A percentile compares a stretch with the other conserved stretches of the same genome.
phyloP scores from a whole-genome alignment of 2,888 invertebrate species.

The Bhutanitis thaidina region DNA sequence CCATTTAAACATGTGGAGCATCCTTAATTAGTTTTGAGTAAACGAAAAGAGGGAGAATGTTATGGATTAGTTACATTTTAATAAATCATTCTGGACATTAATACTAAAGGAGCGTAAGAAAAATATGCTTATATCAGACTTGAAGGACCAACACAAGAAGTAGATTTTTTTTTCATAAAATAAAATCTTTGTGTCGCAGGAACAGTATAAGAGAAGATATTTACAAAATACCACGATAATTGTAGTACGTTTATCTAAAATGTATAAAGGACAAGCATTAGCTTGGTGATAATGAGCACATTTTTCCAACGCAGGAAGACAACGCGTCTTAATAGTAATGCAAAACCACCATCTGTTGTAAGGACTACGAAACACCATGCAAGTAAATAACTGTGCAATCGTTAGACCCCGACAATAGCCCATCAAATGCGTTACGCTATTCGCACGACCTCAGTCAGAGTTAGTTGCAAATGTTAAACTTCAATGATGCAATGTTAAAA shows the following conservation, averaged over 20 bases:
- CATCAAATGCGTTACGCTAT: conserved; percentile 27
- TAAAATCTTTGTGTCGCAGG: not conserved
- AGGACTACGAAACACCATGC: conserved; percentile 70
- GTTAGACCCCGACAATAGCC: conserved; percentile 48
- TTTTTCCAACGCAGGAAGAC: conserved; percentile 48
- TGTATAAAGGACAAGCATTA: not conserved
- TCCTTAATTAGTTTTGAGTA: conserved; percentile 79
- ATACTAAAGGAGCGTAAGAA: conserved; percentile 45
- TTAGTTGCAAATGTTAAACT: conserved; percentile 59
- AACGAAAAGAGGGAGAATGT: conserved; percentile 78
- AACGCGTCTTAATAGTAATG: conserved; percentile 42
- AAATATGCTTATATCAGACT: conserved; percentile 40
- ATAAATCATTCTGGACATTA: conserved; percentile 49
- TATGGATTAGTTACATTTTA: conserved; percentile 77
- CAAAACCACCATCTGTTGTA: conserved; percentile 63
- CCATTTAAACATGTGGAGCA: conserved; percentile 76
- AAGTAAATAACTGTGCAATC: conserved; percentile 56
- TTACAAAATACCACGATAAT: too few species aligned
- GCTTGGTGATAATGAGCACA: conserved; percentile 28
- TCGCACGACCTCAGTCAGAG: conserved; percentile 30
- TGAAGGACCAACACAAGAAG: conserved; percentile 21
- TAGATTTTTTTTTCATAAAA: not conserved
- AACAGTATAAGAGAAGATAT: too few species aligned
- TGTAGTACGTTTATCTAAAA: too few species aligned
- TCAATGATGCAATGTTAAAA: conserved; percentile 47